Evolutionary conservation across 2,113 vertebrate species (phyloP), one percentile per base, ranked within the genome.

Genomic region (Thomomys bottae): DNA sequence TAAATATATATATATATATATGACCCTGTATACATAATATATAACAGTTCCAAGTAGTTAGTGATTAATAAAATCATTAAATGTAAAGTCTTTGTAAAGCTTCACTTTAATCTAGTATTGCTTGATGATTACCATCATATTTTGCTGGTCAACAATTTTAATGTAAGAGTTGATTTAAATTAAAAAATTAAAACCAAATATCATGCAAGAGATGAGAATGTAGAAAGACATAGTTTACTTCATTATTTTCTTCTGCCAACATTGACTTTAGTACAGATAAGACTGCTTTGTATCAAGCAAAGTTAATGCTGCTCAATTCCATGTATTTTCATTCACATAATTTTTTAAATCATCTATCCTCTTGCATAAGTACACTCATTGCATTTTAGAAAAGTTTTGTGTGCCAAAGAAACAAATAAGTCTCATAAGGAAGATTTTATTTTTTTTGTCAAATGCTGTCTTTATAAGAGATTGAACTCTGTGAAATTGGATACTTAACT

Each of bases 401-500:
- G 85, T 71, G 75, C 21, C 18, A 88, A 84, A 82, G 36, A 70
- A 77, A 4, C 38, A 34, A 88, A 68, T 23, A 82, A 79, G 66
- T 78, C 59, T 28, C 32, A n/a, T 18, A 85, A 45, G 12, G 42
- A 42, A 21, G 30, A 38, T 38, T 30, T 32, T 32, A n/a, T n/a
- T 88, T 84, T 93, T 72, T 64, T 34, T 30, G 84, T 63, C 23
- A 90, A 72, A n/a, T 73, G 2, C 6, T 73, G 5, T 75, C 23
- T 87, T 88, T 93, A 67, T 71, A 70, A 90, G n/a, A 12, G 5
- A 76, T 75, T 90, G 18, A 10, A 86, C 9, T 18, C 63, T 81
- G 18, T 2, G 85, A 93, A 95, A 84, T 15, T 73, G 26, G 54
- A 94, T 87, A 26, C 61, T 91, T 96, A 94, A 79, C 61, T 93